A percentile compares a stretch with the other conserved stretches of the same genome.
Evolutionary conservation across 1,140 invertebrate genomes (phyloP).

Genomic region (Lysiphlebus fabarum): DNA sequence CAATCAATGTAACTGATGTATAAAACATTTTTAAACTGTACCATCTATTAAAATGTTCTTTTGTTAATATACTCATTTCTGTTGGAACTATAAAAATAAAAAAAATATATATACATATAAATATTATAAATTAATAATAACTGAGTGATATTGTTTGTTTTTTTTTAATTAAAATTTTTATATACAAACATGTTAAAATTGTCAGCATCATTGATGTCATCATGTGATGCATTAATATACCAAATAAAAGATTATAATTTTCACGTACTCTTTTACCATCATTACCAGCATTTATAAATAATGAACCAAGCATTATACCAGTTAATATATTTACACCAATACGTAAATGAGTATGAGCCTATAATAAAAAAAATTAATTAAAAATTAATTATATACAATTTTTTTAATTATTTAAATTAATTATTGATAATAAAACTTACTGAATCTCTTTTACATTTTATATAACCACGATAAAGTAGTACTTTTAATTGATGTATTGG

Average conservation of each 20-base stretch:
- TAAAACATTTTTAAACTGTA: slow-evolving; percentile 93
- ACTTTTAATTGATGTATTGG: slow-evolving; percentile 68
- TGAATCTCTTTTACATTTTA: slow-evolving; percentile 70
- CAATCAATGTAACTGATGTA: slow-evolving; percentile 79
- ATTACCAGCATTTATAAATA: slow-evolving; percentile 68
- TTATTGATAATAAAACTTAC: slow-evolving; percentile 50
- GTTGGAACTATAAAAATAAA: slow-evolving; percentile 71
- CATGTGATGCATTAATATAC: slow-evolving; percentile 79
- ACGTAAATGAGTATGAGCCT: slow-evolving; percentile 88
- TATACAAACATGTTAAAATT: slow-evolving; percentile 72
- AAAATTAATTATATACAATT: slow-evolving; percentile 15
- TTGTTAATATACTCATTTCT: slow-evolving; percentile 85
- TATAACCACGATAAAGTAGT: slow-evolving; percentile 65
- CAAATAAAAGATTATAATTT: slow-evolving; percentile 80
- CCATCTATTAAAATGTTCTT: slow-evolving; percentile 96
- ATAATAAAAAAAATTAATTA: slow-evolving; percentile 35
- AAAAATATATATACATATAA: slow-evolving; percentile 10
- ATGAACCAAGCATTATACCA: slow-evolving; percentile 69
- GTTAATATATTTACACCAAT: slow-evolving; percentile 69
- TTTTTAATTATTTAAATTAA: slow-evolving; percentile 4
- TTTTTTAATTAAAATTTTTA: slow-evolving; percentile 3
- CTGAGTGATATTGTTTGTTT: not conserved
- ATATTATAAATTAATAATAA: slow-evolving; percentile 8
- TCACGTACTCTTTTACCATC: slow-evolving; percentile 72
- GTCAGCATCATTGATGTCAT: slow-evolving; percentile 85